Conservation (phyloP, 2,113 vertebrate genomes). For the Oceanodroma tethys region DNA sequence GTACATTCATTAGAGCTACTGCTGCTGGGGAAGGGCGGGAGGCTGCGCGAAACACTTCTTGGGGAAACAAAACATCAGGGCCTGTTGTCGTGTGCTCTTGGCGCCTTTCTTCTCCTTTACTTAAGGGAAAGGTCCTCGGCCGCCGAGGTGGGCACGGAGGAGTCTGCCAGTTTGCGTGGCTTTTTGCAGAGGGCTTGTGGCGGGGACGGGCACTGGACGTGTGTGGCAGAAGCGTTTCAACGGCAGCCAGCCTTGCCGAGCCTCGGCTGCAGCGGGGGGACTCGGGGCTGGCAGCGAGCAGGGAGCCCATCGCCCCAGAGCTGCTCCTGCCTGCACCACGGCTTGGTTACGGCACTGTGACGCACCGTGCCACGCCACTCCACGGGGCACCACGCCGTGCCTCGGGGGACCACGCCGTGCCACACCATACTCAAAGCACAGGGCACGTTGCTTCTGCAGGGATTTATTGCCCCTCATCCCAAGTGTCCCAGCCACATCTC, state of each 20-base stretch:
- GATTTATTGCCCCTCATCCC: background rate
- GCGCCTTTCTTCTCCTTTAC: too few relatives aligned
- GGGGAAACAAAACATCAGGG: background rate
- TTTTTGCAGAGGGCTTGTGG: background rate
- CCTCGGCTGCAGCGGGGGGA: accelerated
- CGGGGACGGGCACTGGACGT: accelerated
- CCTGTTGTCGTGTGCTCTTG: background rate
- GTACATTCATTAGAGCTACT: background rate
- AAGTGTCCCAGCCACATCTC: background rate
- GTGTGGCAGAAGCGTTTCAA: background rate
- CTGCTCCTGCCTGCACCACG: background rate
- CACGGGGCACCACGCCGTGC: accelerated
- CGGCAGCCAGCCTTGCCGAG: background rate
- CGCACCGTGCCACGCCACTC: accelerated
- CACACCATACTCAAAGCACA: background rate
- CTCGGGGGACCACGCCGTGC: accelerated
- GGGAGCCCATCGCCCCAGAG: accelerated
- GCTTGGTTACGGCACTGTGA: background rate
- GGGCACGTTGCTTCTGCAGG: accelerated
- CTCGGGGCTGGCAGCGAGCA: background rate
- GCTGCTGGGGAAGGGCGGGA: background rate
- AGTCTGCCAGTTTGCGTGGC: accelerated
- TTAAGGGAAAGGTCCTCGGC: background rate
- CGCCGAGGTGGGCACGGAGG: background rate
- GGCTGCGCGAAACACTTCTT: background rate